Conservation (phyloP, 2,113 vertebrate genomes). For the Speoplatyrhinus poulsoni region DNA sequence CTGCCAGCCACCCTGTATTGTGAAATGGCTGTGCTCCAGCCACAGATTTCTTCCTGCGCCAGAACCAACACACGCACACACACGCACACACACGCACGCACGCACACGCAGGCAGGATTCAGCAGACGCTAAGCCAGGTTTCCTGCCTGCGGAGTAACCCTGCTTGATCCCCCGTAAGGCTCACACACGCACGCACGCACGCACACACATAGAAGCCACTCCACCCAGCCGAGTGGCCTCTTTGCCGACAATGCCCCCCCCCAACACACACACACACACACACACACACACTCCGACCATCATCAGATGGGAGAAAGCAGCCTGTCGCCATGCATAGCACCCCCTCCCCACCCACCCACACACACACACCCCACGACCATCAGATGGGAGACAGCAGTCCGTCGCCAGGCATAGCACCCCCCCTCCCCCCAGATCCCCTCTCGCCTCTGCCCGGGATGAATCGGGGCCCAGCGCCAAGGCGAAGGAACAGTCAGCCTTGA, state of each 20-base stretch:
- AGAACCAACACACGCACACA: constrained; percentile 15
- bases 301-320: no score
- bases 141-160: constrained; percentile 59
- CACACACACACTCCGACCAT: background rate
- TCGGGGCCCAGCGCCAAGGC: no score
- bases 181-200: constrained; percentile 32
- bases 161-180: constrained; percentile 47
- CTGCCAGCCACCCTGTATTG: constrained; percentile 52
- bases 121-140: constrained; percentile 52
- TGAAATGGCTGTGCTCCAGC: constrained; percentile 56
- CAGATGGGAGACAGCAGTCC: constrained; percentile 40
- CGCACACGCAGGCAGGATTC: constrained; percentile 18
- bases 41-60: constrained; percentile 40
- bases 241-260: background rate
- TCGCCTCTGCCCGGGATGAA: no score
- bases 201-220: constrained; percentile 22
- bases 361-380: constrained; percentile 13
- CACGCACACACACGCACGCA: constrained; percentile 10
- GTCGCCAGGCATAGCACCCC: constrained; percentile 10
- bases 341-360: background rate
- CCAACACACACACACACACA: background rate
- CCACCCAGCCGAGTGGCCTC: constrained; percentile 43
- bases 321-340: constrained; percentile 3
- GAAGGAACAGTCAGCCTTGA: no score
- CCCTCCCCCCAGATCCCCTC: no score